These are phyloP conservation scores for Trogon surrucura DNA, from an alignment of 2,113 vertebrate species.

Conservation along the genomic window DNA sequence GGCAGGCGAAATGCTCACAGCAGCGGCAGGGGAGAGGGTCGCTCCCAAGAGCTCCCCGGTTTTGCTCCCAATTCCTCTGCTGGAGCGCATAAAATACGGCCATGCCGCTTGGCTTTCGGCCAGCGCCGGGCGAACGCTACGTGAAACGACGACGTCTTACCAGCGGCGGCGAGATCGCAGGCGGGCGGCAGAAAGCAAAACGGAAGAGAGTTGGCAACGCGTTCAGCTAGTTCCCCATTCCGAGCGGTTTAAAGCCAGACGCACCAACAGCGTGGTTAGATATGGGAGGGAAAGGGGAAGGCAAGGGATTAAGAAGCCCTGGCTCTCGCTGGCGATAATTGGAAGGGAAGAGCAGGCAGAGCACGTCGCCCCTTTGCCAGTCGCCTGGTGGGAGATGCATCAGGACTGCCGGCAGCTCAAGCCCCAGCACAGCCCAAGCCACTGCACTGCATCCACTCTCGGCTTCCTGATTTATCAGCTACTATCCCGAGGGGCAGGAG, in stretches of 20 bases:
- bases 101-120: rapidly evolving
- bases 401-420: background rate
- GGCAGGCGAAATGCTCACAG: background rate
- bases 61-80: background rate
- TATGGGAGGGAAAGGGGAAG: background rate
- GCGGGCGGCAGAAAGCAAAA: background rate
- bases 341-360: background rate
- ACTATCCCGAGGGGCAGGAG: constrained; percentile 19
- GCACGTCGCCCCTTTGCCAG: background rate
- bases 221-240: background rate
- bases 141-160: background rate
- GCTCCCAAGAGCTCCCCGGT: rapidly evolving
- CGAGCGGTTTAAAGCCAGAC: background rate
- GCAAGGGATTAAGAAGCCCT: background rate
- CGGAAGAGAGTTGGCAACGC: background rate
- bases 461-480: constrained; percentile 19
- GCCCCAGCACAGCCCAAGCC: background rate
- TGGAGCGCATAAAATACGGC: background rate
- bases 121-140: rapidly evolving
- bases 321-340: background rate
- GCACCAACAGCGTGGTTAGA: background rate
- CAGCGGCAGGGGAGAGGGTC: rapidly evolving
- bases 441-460: background rate
- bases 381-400: rapidly evolving
- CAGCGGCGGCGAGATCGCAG: background rate